A percentile compares a stretch with the other conserved stretches of the same genome.
These are phyloP conservation scores for Arctopsyche grandis DNA, from an alignment of 1,140 invertebrate genomes.

Conservation along the genomic window DNA sequence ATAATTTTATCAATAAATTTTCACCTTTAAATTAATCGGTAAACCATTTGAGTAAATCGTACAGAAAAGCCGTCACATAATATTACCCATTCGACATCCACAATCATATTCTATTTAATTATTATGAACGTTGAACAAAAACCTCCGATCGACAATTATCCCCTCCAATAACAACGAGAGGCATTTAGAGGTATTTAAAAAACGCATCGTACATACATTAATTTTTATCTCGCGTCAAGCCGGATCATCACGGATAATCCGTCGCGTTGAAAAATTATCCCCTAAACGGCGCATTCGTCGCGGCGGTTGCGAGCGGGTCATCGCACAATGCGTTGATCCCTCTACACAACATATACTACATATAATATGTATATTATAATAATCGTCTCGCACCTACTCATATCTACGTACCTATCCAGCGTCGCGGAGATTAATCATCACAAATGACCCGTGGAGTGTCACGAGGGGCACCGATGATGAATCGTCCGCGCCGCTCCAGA, in stretches of 20 bases:
- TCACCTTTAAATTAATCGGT: no score
- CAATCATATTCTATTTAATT: no score
- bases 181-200: no score
- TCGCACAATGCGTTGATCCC: slow-evolving; percentile 10
- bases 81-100: no score
- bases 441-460: slow-evolving; percentile 47
- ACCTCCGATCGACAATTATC: no score
- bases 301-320: slow-evolving; percentile 12
- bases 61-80: no score
- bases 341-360: not conserved
- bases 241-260: not conserved
- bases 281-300: not conserved
- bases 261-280: not conserved
- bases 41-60: no score
- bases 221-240: not conserved
- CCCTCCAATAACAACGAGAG: no score
- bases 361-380: not conserved
- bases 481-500: slow-evolving; percentile 46
- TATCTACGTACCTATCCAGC: not conserved
- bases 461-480: slow-evolving; percentile 42
- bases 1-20: no score
- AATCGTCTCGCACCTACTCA: not conserved
- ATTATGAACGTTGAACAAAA: no score
- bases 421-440: slow-evolving; percentile 50
- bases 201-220: no score